Conservation (phyloP, 2,797 vertebrate genomes). For the Hemibagrus guttatus region DNA sequence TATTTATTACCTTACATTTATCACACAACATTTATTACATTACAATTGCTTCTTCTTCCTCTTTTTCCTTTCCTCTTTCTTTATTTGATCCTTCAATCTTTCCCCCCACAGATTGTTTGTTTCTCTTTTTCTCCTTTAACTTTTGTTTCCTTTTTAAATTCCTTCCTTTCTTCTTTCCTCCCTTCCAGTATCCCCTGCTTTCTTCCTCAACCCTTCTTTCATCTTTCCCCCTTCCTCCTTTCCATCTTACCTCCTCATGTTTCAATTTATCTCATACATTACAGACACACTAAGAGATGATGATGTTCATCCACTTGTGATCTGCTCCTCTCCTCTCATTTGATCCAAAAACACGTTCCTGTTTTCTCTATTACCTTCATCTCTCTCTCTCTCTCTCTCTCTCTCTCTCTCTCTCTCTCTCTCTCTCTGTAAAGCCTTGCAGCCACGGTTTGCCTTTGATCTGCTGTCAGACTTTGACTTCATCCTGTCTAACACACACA, state of each 20-base stretch:
- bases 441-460: conserved; percentile 17
- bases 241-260: neutral
- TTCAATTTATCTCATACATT: conserved; percentile 5
- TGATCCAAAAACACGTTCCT: neutral
- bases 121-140: neutral
- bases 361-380: neutral
- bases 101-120: neutral
- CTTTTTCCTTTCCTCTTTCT: conserved; percentile 54
- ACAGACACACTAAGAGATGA: conserved; percentile 3
- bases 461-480: neutral
- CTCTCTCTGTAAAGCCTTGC: neutral
- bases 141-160: neutral
- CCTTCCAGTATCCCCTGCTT: neutral
- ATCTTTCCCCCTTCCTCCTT: neutral
- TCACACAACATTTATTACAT: neutral
- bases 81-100: conserved; percentile 58
- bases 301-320: neutral
- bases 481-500: neutral
- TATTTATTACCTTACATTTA: neutral
- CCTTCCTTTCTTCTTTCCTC: neutral
- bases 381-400: neutral
- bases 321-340: neutral
- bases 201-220: neutral
- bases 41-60: neutral
- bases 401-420: neutral